phyloP scores from a whole-genome alignment of 1,140 invertebrate species.

The Drosophila pachea region DNA sequence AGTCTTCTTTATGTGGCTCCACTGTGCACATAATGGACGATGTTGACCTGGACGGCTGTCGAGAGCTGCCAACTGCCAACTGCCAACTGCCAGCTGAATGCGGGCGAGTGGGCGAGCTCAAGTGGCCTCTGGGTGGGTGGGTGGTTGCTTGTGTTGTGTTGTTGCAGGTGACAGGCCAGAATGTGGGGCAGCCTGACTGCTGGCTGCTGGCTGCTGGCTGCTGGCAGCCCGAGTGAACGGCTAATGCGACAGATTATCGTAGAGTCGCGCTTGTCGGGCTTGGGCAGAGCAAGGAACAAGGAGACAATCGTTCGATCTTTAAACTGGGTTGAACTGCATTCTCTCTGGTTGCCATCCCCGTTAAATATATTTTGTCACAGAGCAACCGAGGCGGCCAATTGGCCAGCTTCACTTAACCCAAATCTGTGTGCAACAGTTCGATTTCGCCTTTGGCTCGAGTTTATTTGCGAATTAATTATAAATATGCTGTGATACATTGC shows the following conservation, averaged over 20 bases:
- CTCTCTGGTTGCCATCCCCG: neutral
- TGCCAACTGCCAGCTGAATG: no score
- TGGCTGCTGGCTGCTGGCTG: no score
- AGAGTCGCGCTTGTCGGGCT: no score
- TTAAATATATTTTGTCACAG: no score
- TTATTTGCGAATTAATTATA: constrained; percentile 2
- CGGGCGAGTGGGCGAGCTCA: constrained; percentile 18
- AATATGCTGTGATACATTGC: neutral
- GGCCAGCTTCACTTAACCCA: neutral
- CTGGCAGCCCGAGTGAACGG: constrained; percentile 65
- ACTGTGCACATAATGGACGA: constrained; percentile 59
- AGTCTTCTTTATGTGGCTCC: constrained; percentile 62
- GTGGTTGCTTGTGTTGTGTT: no score
- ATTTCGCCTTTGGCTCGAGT: neutral
- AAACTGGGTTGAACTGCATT: no score
- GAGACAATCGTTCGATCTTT: no score
- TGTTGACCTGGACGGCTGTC: constrained; percentile 63
- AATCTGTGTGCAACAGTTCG: neutral
- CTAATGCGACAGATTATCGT: constrained; percentile 67
- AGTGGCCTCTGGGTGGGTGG: constrained; percentile 6
- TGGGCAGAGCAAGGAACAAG: no score
- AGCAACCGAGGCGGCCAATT: no score
- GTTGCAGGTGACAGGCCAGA: constrained; percentile 57
- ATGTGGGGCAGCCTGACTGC: constrained; percentile 46
- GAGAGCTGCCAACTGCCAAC: constrained; percentile 10